Evolutionary conservation across 2,113 vertebrate species (phyloP), one percentile per base, ranked within the genome.

Genomic region (Proteles cristata): DNA sequence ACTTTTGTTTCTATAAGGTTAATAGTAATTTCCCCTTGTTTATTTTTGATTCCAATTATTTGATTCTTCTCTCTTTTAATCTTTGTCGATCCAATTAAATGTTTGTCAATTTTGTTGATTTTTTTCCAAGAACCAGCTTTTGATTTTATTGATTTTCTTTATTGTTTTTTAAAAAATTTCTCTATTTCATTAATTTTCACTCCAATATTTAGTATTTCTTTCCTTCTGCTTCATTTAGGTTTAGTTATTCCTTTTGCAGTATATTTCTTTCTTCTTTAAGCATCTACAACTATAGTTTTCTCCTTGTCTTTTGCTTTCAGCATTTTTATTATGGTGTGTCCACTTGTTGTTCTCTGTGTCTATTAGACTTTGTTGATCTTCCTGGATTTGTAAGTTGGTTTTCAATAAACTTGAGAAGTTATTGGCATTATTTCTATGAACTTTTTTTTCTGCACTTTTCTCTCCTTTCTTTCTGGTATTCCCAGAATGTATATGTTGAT

Each of bases 401-500:
- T 58, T 45, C 39, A 58, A 48, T 77, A 77, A 58, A 19, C 63
- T 77, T 63, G n/a, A 65, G 33, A 63, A 39, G 28, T 12, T 87
- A 58, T 26, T 63, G 9, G 12, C 26, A 43, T 77, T 61, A 69
- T 35, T 50, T 50, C 17, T 80, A 11, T 0, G 7, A n/a, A 19
- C 9, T 23, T 26, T 39, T 68, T 11, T 26, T 65, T 28, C 4
- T 82, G 25, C 4, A 50, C 2, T 31, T 63, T 15, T 68, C 8
- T 74, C 14, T 26, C 28, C 33, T 76, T 16, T 55, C 9, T 10
- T 45, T 71, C 11, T 77, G 5, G 16, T 16, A 61, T 7, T n/a
- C 5, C 14, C 4, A 48, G 5, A n/a, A n/a, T 4, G 35, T 7
- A 25, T 33, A 61, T 9, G 5, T 15, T 26, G 12, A 2, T n/a